Conservation (phyloP, 2,888 invertebrate genomes). For the Auanema freiburgensis region DNA sequence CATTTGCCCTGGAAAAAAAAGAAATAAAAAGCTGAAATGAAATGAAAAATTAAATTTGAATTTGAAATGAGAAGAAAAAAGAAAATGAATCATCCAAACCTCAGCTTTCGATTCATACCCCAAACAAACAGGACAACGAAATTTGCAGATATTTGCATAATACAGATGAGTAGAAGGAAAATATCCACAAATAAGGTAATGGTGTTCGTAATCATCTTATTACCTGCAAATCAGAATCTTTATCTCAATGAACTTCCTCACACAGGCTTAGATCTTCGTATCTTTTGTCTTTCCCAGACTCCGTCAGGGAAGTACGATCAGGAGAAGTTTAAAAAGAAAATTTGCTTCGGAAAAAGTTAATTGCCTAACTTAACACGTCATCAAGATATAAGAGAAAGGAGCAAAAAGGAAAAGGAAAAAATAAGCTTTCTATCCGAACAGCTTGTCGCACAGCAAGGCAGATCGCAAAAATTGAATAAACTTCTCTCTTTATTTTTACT, state of each 20-base stretch:
- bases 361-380: background rate
- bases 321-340: background rate
- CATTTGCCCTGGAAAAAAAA: conserved; percentile 20
- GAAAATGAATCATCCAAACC: conserved; percentile 2
- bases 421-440: background rate
- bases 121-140: conserved; percentile 29
- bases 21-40: conserved; percentile 2
- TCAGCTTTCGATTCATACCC: conserved; percentile 11
- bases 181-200: conserved; percentile 16
- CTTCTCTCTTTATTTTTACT: background rate
- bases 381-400: background rate
- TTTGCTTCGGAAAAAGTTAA: background rate
- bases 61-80: background rate
- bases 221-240: no score
- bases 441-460: background rate
- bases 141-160: conserved; percentile 29
- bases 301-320: background rate
- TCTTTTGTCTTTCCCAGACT: background rate
- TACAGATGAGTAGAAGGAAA: conserved; percentile 14
- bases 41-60: background rate
- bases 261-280: background rate
- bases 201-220: conserved; percentile 18
- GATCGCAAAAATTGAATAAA: background rate
- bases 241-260: no score
- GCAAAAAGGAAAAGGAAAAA: background rate